phyloP scores from a whole-genome alignment of 2,113 vertebrate species.

The Dipodomys spectabilis region DNA sequence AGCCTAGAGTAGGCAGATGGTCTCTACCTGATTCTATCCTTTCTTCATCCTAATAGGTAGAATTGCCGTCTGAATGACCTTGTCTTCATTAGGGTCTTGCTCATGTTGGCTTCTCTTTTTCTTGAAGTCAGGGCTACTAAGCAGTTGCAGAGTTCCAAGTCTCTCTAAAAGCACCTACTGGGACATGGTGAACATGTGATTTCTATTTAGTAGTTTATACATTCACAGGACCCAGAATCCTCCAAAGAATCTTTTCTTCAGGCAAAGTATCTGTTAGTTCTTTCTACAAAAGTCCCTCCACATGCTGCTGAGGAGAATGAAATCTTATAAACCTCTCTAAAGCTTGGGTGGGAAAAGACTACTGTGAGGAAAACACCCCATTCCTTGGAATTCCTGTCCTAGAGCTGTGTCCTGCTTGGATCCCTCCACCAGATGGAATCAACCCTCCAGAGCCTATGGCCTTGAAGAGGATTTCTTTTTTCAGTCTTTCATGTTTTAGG shows the following conservation, averaged over 20 bases:
- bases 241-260: neutral
- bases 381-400: conserved; percentile 45
- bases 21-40: neutral
- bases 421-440: conserved; percentile 50
- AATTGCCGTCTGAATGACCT: neutral
- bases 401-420: conserved; percentile 9
- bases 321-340: neutral
- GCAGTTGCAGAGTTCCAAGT: neutral
- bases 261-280: neutral
- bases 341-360: conserved; percentile 18
- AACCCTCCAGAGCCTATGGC: neutral
- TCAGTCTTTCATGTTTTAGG: conserved; percentile 43
- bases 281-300: neutral
- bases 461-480: conserved; percentile 35
- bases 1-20: neutral
- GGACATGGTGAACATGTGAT: neutral
- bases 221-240: neutral
- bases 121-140: neutral
- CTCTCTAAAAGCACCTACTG: neutral
- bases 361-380: conserved; percentile 41
- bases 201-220: neutral
- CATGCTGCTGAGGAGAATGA: neutral
- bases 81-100: neutral
- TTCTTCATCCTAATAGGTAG: neutral
- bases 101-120: neutral